Base-by-base conservation (phyloP, 2,888 invertebrate species). In the Limnephilus marmoratus region DNA sequence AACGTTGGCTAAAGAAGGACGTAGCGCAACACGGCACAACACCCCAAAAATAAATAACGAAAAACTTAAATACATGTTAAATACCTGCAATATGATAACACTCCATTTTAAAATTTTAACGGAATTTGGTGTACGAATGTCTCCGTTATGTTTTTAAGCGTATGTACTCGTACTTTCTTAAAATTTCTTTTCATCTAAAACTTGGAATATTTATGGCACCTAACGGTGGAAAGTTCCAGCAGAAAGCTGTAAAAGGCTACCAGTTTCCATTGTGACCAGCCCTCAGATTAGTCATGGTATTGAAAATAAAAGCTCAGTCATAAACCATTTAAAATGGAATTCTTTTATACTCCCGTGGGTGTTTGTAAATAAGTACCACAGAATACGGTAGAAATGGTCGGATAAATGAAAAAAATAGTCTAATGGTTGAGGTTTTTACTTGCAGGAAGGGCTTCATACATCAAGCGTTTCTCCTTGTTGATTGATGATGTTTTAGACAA, bases 241-340 rank as follows among this genome's bases (percentile, higher is more conserved):
- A 90, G 82, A 31, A 82, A 24, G 31, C 45, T 49, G 41, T 81
- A 82, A 90, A 81, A 18, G 41, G 90, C 90, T 90, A 90, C 90
- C 49, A 90, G 81, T 81, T 90, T 90, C 82, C 37, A 82, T 90
- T 90, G 90, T 90, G 29, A 18, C 13, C 31, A 45, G 29, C 53
- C 90, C 90, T 90, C 90, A 82, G 45, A 90, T 90, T 90, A 90
- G 90, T 45, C 82, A 49, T 82, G 82, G 90, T 81, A 29, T 90
- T 45, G 13, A 45, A 37, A 53, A 53, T 18, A 88, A 80, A 82
- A 37, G 49, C 13, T 82, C 49, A 12, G 24, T 31, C 49, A 82
- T 90, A 90, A 82, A 90, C 45, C 45, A 89, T 81, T 87, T 86
- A 41, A 37, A 86, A 24, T 86, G 29, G 86, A 86, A 86, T 86